phyloP scores from a whole-genome alignment of 2,797 vertebrate genomes.

The Tachyglossus aculeatus region DNA sequence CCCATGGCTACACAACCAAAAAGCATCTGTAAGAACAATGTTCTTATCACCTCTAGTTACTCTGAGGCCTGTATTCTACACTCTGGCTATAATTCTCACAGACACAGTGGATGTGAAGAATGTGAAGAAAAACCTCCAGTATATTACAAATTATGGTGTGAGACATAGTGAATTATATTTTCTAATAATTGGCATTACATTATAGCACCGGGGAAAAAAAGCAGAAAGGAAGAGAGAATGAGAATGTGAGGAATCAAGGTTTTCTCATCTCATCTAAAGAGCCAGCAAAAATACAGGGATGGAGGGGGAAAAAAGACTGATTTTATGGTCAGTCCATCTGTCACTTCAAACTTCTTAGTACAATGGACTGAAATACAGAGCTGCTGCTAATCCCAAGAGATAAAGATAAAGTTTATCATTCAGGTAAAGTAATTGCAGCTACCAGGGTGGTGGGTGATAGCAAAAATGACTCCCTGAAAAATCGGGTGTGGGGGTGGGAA shows the following conservation, averaged over 20 bases:
- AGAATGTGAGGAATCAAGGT: not conserved
- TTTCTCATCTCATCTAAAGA: not conserved
- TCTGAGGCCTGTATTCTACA: conserved; percentile 19
- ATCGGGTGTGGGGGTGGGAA: not conserved
- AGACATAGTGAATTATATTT: conserved; percentile 39
- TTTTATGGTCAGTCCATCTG: not conserved
- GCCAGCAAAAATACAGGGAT: not conserved
- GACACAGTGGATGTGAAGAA: conserved; percentile 25
- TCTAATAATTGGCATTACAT: conserved; percentile 47
- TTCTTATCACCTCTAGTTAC: conserved; percentile 1
- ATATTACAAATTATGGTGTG: conserved; percentile 42
- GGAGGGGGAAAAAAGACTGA: not conserved
- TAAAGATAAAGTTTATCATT: not conserved
- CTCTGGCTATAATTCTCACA: conserved; percentile 14
- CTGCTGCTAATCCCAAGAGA: not conserved
- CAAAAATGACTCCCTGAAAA: not conserved
- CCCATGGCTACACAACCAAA: not conserved
- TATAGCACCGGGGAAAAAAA: not conserved
- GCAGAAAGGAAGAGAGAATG: conserved; percentile 18
- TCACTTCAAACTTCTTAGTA: not conserved
- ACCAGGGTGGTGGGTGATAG: not conserved
- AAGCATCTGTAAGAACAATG: conserved; percentile 11
- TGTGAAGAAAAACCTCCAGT: not conserved
- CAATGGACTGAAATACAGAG: not conserved
- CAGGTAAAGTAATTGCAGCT: not conserved